phyloP scores from a whole-genome alignment of 2,888 invertebrate species.

The Zaprionus lineosus region DNA sequence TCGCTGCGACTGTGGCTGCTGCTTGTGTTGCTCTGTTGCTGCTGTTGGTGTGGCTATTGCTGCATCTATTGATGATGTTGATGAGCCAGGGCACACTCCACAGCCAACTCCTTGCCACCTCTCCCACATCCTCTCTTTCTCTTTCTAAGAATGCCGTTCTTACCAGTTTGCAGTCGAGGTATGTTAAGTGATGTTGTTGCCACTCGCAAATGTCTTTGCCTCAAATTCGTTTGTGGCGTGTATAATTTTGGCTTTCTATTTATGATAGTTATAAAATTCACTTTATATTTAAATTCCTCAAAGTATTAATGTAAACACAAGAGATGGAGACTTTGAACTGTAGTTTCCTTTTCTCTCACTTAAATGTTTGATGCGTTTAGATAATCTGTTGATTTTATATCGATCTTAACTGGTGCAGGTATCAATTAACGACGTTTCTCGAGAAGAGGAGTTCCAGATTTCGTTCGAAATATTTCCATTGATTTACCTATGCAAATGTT shows the following conservation, averaged over 20 bases:
- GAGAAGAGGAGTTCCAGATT: too few relatives aligned
- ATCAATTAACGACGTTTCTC: too few relatives aligned
- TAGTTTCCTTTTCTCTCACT: too few relatives aligned
- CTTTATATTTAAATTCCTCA: too few relatives aligned
- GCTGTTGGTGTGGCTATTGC: conserved; percentile 61
- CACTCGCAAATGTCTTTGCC: conserved; percentile 47
- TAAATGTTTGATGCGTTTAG: too few relatives aligned
- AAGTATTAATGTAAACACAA: too few relatives aligned
- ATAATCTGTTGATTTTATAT: too few relatives aligned
- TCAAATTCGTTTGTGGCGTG: conserved; percentile 27
- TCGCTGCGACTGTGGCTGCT: conserved; percentile 36
- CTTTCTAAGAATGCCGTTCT: conserved; percentile 41
- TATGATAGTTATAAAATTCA: conserved; percentile 37
- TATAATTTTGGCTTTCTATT: conserved; percentile 8
- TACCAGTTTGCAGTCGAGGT: conserved; percentile 43
- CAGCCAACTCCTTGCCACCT: neutral
- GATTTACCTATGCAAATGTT: conserved; percentile 66
- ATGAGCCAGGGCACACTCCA: conserved; percentile 26
- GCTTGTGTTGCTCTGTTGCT: conserved; percentile 72
- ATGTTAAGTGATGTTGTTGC: conserved; percentile 60
- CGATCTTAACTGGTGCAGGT: too few relatives aligned
- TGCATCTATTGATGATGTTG: too few relatives aligned
- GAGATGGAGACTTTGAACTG: too few relatives aligned
- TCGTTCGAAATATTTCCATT: conserved; percentile 49
- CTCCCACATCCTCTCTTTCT: too few relatives aligned